A percentile compares a stretch with the other conserved stretches of the same genome.
Evolutionary conservation across 2,113 vertebrate species (phyloP).

Genomic region (Pteronura brasiliensis): DNA sequence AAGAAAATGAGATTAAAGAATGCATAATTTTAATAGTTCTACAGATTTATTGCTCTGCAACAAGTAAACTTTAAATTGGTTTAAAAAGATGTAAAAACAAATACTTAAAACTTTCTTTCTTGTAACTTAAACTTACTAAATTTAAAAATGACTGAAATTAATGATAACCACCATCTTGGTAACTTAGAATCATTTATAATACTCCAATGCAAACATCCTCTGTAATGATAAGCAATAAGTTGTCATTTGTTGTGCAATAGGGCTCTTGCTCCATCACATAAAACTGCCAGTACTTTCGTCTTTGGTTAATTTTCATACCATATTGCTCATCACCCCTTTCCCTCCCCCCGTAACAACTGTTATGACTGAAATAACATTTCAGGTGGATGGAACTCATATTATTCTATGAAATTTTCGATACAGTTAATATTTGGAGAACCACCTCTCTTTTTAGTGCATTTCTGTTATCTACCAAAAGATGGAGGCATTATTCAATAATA

Average conservation of each 20-base stretch:
- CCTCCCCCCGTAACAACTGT: not conserved
- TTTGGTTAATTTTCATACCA: not conserved
- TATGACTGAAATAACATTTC: constrained; percentile 2
- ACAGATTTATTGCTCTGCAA: not conserved
- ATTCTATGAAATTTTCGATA: not conserved
- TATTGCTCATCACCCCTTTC: not conserved
- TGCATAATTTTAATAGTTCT: not conserved
- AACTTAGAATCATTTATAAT: not conserved
- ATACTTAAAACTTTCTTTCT: not conserved
- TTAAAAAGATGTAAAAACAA: not conserved
- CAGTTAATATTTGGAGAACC: not conserved
- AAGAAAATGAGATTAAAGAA: not conserved
- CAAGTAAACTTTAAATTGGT: not conserved
- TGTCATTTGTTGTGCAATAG: not conserved
- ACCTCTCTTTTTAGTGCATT: not conserved
- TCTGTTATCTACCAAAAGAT: constrained; percentile 74
- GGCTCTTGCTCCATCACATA: not conserved
- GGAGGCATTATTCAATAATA: constrained; percentile 63
- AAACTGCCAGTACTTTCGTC: not conserved
- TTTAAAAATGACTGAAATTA: not conserved
- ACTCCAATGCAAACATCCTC: not conserved
- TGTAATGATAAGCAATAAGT: not conserved
- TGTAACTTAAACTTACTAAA: not conserved
- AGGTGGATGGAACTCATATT: not conserved
- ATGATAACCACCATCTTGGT: not conserved